These are phyloP conservation scores for Chironomus tentans DNA, from an alignment of 2,888 invertebrate genomes.

Conservation along the genomic window DNA sequence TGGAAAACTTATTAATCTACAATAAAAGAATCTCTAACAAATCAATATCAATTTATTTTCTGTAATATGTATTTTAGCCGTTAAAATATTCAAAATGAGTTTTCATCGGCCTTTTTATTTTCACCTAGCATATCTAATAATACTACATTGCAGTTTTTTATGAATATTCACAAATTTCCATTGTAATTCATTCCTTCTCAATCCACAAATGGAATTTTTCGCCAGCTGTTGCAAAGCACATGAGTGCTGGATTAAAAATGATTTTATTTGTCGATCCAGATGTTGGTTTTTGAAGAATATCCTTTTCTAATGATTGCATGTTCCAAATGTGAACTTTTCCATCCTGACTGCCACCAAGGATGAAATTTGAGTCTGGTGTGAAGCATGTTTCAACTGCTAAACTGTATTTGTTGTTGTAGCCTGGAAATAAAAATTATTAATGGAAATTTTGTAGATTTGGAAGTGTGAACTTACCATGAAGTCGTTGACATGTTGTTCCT, in stretches of 20 bases:
- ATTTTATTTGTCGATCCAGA: not conserved
- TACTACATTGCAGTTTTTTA: too few species aligned
- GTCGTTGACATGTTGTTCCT: not conserved
- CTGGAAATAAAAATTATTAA: not conserved
- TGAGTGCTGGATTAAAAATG: not conserved
- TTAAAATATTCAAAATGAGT: too few species aligned
- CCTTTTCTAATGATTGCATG: not conserved
- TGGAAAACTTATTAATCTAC: too few species aligned
- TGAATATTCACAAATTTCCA: too few species aligned
- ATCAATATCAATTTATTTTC: too few species aligned
- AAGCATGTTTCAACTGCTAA: not conserved
- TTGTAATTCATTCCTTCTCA: not conserved
- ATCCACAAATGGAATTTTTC: not conserved
- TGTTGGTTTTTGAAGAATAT: not conserved
- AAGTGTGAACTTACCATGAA: not conserved
- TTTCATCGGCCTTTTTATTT: too few species aligned
- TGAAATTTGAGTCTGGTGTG: not conserved
- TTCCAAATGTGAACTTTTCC: not conserved
- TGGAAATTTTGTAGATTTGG: too few species aligned
- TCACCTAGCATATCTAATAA: too few species aligned
- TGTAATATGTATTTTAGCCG: too few species aligned
- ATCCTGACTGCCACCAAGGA: not conserved
- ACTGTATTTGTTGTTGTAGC: not conserved
- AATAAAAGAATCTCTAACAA: too few species aligned
- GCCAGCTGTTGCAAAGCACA: not conserved